Percentiles rank a stretch among this genome's conserved stretches.
Evolutionary conservation across 2,888 invertebrate species (phyloP).

Genomic region (Exocentrus adspersus): DNA sequence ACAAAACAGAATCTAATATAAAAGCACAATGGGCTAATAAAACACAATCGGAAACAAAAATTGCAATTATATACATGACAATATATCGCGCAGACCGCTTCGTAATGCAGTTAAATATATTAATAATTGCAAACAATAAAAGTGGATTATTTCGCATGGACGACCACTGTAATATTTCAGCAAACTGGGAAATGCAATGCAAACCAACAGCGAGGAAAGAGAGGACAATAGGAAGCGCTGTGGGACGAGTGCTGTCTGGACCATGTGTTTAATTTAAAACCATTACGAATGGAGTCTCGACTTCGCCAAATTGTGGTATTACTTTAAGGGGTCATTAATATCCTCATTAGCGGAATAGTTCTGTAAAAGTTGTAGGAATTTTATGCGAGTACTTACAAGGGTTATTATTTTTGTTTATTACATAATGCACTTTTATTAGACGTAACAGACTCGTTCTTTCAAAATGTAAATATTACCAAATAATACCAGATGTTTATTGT

Average conservation of each 20-base stretch:
- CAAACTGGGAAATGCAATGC: conserved; percentile 47
- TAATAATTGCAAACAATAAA: conserved; percentile 64
- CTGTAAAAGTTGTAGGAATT: neutral
- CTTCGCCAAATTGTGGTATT: conserved; percentile 36
- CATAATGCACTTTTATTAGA: no score
- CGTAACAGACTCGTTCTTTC: no score
- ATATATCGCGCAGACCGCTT: conserved; percentile 56
- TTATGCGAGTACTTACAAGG: no score
- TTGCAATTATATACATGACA: conserved; percentile 60
- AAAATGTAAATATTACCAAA: no score
- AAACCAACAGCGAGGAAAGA: conserved; percentile 44
- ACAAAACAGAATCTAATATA: conserved; percentile 61
- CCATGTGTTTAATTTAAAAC: conserved; percentile 47
- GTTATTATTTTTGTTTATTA: no score
- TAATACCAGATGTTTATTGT: no score
- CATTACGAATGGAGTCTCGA: conserved; percentile 37
- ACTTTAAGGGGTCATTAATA: conserved; percentile 37
- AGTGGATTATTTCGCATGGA: conserved; percentile 62
- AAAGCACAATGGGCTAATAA: conserved; percentile 60
- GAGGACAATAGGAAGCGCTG: conserved; percentile 24
- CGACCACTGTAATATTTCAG: conserved; percentile 55
- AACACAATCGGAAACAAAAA: conserved; percentile 60
- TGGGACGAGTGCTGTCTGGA: conserved; percentile 38
- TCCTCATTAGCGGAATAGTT: conserved; percentile 12
- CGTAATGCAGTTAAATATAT: conserved; percentile 62